phyloP scores from a whole-genome alignment of 2,797 vertebrate species.

The Falco concolor region DNA sequence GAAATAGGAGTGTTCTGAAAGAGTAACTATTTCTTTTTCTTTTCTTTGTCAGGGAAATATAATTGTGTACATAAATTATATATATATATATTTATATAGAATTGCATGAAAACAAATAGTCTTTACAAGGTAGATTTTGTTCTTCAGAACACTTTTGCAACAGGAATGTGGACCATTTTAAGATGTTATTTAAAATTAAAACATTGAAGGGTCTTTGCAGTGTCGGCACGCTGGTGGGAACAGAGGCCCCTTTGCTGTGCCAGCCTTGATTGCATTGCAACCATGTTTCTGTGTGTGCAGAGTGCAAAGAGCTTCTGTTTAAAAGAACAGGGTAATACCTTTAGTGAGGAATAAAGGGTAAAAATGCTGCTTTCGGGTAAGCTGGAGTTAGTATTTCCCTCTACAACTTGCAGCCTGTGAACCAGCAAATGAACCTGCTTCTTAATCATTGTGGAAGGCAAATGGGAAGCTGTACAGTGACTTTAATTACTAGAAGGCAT shows the following conservation, averaged over 20 bases:
- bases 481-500: not conserved
- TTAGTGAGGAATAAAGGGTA: not conserved
- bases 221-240: not conserved
- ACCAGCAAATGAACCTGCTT: not conserved
- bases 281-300: not conserved
- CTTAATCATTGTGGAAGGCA: not conserved
- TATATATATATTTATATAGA: not conserved
- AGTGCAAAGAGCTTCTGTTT: not conserved
- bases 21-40: not conserved
- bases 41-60: not conserved
- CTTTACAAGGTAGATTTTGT: not conserved
- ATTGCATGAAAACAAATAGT: not conserved
- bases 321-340: not conserved
- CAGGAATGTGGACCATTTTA: not conserved
- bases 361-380: not conserved
- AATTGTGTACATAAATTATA: not conserved
- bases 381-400: not conserved
- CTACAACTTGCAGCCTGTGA: not conserved
- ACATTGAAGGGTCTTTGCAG: not conserved
- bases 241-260: not conserved
- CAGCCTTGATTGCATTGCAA: not conserved
- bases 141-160: not conserved
- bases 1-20: not conserved
- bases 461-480: not conserved
- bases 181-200: constrained; percentile 25